Evolutionary conservation across 1,140 invertebrate species (phyloP), one percentile per base, ranked within the genome.

Genomic region (Panagrolaimus sp.): DNA sequence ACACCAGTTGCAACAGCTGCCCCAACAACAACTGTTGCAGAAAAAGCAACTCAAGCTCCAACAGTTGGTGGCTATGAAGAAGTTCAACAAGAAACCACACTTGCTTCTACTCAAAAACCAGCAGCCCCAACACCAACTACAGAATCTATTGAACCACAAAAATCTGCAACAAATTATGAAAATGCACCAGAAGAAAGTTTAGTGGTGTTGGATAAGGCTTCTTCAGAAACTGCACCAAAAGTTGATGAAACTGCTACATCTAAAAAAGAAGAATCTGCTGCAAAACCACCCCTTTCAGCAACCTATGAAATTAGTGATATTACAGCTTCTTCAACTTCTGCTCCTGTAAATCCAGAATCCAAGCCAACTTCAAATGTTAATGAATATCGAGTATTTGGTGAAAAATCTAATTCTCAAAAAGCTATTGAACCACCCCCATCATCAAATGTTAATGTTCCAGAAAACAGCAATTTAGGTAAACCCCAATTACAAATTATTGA

Each of bases 301-400:
- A 12, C 52, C 8, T 21, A 28, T 28, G 21, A 58, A 26, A 28
- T 21, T 28, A 28, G 28, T 8, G 52, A 58, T 8, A 26, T 28
- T 12, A 21, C 21, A 28, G 52, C 52, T 4, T 26, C 21, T 21
- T 58, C 52, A 8, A 58, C 28, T 21, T 21, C 28, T 0, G 52
- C 52, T 1, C 28, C 52, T 58, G 10, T 58, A 5, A 21, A 21
- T 21, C 1, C 17, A 58, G 21, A 15, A 48, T 1, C 47, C 47
- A 24, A 15, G 9, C 47, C 47, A 58, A 21, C 52, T 21, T n/a
- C 52, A 17, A 21, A 21, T 58, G 21, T 28, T 28, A 10, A 58
- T 21, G 52, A 58, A 21, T 58, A 58, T 14, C 52, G 52, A 21
- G 52, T 58, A 21, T 58, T 58, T 28, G 52, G 52, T 28, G 52